Evolutionary conservation across 2,888 invertebrate genomes (phyloP), one percentile per base, ranked within the genome.

Genomic region (Ariolimax columbianus): DNA sequence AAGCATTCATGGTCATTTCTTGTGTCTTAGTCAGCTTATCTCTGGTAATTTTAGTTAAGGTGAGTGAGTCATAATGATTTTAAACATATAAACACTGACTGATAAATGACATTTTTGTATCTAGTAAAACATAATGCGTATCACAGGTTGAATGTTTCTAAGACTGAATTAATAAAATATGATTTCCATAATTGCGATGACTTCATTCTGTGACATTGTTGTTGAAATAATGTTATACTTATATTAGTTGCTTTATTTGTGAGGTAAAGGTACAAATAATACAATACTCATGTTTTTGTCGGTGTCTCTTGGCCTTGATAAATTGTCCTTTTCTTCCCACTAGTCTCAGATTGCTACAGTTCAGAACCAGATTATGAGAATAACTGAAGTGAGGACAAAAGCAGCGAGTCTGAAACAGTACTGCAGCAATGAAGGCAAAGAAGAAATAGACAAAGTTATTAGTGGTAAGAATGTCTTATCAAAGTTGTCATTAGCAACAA

Each of bases 331-430:
- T 59, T 26, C n/a, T 77, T 59, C 26, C 72, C 90, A 33, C 66
- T 33, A 95, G 94, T 96, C 96, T 90, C 96, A 97, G 89, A 96
- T 97, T 90, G 95, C 95, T 68, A 97, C 97, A 87, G 95, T 98
- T 6, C 96, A 96, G 51, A 88, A 85, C 72, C 89, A 90, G 84
- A 87, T 88, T 72, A 85, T 86, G n/a, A 89, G 90, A 75, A 86
- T 91, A 63, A 90, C 88, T 55, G 88, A 90, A 51, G 78, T 92
- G 51, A 86, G 81, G 77, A 72, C 84, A 40, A 83, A 88, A 68
- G 89, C 89, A 11, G 84, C 85, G 63, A 84, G 79, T 73, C 83
- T 92, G 47, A 88, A 89, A 82, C 59, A 86, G 43, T 88, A 90
- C 23, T 90, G 90, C 86, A 84, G 86, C 73, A 82, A 89, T 33